Conservation (phyloP, 2,113 vertebrate species). For the Crotalus viridis region DNA sequence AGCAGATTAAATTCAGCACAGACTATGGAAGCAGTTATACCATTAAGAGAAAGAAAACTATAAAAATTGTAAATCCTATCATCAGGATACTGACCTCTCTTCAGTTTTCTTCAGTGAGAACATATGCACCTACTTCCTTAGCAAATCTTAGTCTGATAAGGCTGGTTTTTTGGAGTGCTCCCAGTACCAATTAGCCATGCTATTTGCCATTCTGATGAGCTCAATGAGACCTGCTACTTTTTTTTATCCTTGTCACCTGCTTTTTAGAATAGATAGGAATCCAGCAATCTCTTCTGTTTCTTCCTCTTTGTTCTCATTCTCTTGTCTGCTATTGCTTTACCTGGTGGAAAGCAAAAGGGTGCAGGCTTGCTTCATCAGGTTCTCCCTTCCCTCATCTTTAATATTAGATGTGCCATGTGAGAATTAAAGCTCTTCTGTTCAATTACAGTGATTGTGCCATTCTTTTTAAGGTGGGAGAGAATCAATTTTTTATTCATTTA, state of each 20-base stretch:
- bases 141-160: neutral
- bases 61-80: neutral
- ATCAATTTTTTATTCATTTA: neutral
- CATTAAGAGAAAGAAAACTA: neutral
- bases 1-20: neutral
- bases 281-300: neutral
- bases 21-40: neutral
- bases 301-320: neutral
- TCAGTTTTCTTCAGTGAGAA: neutral
- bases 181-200: neutral
- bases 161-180: neutral
- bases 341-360: neutral
- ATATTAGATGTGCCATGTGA: neutral
- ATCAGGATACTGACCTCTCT: neutral
- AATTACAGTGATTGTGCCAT: neutral
- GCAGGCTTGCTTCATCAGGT: neutral
- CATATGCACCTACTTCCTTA: neutral
- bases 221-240: neutral
- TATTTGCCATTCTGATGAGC: neutral
- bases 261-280: neutral
- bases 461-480: neutral
- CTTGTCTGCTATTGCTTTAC: neutral
- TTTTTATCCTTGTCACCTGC: neutral
- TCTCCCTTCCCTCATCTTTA: neutral
- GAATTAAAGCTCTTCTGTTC: neutral